These are phyloP conservation scores for Corydoras sp. DNA, from an alignment of 2,113 vertebrate species.

Conservation along the genomic window DNA sequence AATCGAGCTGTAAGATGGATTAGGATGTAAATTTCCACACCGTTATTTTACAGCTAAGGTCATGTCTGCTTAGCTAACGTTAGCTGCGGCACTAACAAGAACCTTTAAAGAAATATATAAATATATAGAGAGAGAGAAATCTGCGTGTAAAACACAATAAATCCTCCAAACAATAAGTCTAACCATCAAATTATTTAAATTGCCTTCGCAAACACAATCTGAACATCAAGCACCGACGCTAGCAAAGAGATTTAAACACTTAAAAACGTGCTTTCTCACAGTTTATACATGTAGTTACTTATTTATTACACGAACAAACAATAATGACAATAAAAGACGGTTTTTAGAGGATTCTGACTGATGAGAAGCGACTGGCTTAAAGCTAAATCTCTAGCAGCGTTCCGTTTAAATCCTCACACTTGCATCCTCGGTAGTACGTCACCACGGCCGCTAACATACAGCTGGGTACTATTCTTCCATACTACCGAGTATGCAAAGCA, in stretches of 20 bases:
- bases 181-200: no score
- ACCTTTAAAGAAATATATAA: background rate
- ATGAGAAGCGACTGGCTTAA: no score
- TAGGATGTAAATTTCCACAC: background rate
- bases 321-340: no score
- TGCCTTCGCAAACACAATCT: background rate
- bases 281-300: background rate
- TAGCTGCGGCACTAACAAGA: background rate
- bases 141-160: background rate
- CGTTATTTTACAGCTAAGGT: constrained; percentile 20
- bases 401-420: background rate
- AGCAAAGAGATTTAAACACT: constrained; percentile 1
- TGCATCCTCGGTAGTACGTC: background rate
- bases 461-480: background rate
- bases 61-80: constrained; percentile 3
- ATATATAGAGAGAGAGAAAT: no score
- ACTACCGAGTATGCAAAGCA: background rate
- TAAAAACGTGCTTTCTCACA: background rate
- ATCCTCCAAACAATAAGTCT: background rate
- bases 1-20: no score
- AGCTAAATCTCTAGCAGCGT: no score
- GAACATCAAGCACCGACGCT: background rate
- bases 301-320: background rate
- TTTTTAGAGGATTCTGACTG: no score
- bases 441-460: background rate